Evolutionary conservation across 2,113 vertebrate species (phyloP), one percentile per base, ranked within the genome.

Genomic region (Colius striatus): DNA sequence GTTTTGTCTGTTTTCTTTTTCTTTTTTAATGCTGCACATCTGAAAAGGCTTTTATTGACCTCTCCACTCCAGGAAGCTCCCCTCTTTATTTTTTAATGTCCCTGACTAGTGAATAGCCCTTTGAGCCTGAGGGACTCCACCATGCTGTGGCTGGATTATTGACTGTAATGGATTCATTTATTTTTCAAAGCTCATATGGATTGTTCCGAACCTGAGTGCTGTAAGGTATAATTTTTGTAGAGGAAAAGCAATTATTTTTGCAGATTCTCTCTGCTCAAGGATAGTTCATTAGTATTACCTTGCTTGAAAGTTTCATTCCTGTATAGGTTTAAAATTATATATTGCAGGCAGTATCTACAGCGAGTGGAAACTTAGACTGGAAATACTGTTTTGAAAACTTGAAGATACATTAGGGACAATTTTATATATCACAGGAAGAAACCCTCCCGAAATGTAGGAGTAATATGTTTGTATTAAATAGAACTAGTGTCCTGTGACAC

Each of bases 371-470:
- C 45, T 67, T 71, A 41, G 26, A 20, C 66, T 63, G 65, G 32
- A 80, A 90, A 60, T 88, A 36, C 3, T 6, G 75, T 88, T 96
- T 89, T 58, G 38, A 96, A 91, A 94, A 85, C 87, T 79, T 96
- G 80, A 61, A 78, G 71, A 83, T 91, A 53, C 63, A 12, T 68
- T 13, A 57, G 84, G 41, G 73, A 70, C 65, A 82, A 30, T 94
- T 87, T 88, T 77, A 84, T 63, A 20, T 91, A 26, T 94, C 76
- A 47, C 72, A 74, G 76, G 78, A n/a, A 86, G 88, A 86, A 95
- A 50, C 8, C 36, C 63, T 79, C 51, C n/a, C 91, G 92, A 84
- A 91, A 61, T 43, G 38, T 78, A 57, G 65, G 57, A 85, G 70
- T 78, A 80, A 34, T 61, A 32, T 92, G 41, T 87, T 96, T 81